A percentile compares a stretch with the other conserved stretches of the same genome.
phyloP scores from a whole-genome alignment of 2,113 vertebrate species.

The Stigmatopora nigra region DNA sequence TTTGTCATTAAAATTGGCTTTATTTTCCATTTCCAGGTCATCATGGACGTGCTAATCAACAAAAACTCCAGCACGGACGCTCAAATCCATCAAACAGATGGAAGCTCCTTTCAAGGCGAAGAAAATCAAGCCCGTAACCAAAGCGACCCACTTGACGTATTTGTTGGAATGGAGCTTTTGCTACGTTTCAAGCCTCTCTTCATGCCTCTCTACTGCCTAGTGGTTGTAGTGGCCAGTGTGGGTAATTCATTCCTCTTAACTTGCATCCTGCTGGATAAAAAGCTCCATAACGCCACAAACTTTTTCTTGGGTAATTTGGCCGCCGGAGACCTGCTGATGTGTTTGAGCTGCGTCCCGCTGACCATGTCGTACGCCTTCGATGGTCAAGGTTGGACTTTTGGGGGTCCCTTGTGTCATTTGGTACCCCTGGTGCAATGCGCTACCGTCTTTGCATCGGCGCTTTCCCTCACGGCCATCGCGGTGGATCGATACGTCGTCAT shows the following conservation, averaged over 20 bases:
- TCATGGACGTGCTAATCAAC: conserved; percentile 57
- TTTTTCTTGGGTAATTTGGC: conserved; percentile 75
- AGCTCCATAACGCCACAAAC: conserved; percentile 75
- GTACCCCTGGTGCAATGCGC: conserved; percentile 69
- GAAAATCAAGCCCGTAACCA: conserved; percentile 48
- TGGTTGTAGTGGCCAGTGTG: conserved; percentile 68
- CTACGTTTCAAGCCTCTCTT: conserved; percentile 67
- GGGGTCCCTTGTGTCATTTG: conserved; percentile 68
- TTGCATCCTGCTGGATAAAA: conserved; percentile 69
- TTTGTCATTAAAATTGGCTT: neutral
- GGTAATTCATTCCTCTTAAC: conserved; percentile 70
- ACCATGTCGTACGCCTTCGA: conserved; percentile 74
- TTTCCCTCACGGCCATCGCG: conserved; percentile 74
- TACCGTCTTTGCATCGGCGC: conserved; percentile 70
- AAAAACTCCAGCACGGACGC: conserved; percentile 28
- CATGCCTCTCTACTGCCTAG: conserved; percentile 68
- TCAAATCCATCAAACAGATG: conserved; percentile 35
- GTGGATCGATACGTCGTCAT: conserved; percentile 74
- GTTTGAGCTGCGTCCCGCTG: conserved; percentile 71
- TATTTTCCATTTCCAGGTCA: neutral
- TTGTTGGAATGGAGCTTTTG: conserved; percentile 69
- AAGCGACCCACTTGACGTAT: conserved; percentile 62
- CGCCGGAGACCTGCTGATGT: conserved; percentile 73
- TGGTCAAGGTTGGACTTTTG: conserved; percentile 69
- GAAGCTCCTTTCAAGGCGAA: conserved; percentile 10